phyloP scores from a whole-genome alignment of 92 coral and sea anemone species.

The Virgularia gustaviana region DNA sequence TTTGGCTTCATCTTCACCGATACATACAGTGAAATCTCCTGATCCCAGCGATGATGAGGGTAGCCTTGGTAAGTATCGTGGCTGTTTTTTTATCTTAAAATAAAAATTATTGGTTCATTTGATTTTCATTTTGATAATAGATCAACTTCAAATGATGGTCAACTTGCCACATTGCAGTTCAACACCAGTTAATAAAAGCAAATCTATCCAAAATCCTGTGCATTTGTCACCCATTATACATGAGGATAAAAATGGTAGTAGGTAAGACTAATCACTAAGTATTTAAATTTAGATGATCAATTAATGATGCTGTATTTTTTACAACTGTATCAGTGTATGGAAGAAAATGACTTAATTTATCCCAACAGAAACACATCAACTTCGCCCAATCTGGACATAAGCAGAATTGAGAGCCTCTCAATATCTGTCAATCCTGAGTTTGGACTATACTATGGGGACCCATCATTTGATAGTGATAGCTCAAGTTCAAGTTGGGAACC shows the following conservation, averaged over 20 bases:
- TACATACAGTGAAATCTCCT: background rate
- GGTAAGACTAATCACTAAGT: background rate
- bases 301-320: background rate
- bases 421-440: background rate
- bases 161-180: background rate
- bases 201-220: background rate
- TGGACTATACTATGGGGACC: constrained; percentile 1
- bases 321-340: background rate
- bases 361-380: background rate
- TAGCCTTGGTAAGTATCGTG: background rate
- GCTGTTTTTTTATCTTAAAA: background rate
- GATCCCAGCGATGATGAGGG: background rate
- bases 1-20: background rate
- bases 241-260: background rate
- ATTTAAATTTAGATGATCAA: background rate
- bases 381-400: background rate
- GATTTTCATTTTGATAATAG: background rate
- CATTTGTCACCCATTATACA: background rate
- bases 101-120: background rate
- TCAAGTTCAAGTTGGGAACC: background rate
- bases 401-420: constrained; percentile 3
- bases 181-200: background rate
- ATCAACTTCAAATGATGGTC: background rate
- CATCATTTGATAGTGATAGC: constrained; percentile 15
- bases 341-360: background rate